Conservation (phyloP, 2,797 vertebrate genomes). For the Acrossocheilus fasciatus region DNA sequence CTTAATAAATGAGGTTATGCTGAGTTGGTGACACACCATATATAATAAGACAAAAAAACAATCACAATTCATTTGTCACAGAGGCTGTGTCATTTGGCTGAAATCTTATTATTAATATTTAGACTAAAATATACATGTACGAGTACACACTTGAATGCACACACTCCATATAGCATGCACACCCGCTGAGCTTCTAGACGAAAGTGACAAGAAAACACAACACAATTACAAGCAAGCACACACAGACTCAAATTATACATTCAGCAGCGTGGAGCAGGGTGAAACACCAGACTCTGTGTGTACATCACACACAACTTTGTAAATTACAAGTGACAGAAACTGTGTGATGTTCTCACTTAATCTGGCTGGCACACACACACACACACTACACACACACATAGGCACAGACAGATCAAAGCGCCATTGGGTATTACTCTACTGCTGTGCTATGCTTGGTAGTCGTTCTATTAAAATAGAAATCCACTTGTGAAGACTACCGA, state of each 20-base stretch:
- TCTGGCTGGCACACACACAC: constrained; percentile 9
- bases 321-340: constrained; percentile 39
- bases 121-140: constrained; percentile 45
- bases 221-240: background rate
- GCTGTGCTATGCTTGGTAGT: constrained; percentile 1
- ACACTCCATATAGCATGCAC: constrained; percentile 42
- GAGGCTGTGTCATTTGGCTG: background rate
- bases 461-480: constrained; percentile 16
- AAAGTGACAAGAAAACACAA: constrained; percentile 17
- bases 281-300: constrained; percentile 57
- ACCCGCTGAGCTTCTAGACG: background rate
- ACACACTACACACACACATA: constrained; percentile 2
- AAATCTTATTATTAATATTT: background rate
- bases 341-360: constrained; percentile 43
- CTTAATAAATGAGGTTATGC: background rate
- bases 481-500: constrained; percentile 5
- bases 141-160: constrained; percentile 41
- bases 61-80: background rate
- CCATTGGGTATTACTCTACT: background rate
- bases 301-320: constrained; percentile 23
- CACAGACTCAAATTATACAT: background rate
- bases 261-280: constrained; percentile 18
- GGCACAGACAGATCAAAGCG: background rate
- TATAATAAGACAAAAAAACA: background rate
- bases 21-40: background rate